Conservation (phyloP, 2,113 vertebrate genomes). For the Nesoenas mayeri region DNA sequence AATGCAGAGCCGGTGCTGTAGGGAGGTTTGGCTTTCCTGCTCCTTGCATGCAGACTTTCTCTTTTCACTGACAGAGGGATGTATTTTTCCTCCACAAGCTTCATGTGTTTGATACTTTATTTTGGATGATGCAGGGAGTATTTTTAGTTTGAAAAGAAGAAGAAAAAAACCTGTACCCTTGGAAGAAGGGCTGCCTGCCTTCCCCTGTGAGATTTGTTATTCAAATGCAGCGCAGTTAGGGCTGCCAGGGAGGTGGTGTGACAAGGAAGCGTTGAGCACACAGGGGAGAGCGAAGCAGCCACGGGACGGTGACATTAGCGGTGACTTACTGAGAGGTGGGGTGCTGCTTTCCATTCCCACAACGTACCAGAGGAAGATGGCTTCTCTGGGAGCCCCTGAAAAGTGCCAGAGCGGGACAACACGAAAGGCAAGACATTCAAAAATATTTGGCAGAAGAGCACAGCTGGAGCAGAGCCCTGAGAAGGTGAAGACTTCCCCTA, state of each 20-base stretch:
- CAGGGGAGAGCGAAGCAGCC: neutral
- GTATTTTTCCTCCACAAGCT: neutral
- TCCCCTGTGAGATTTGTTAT: neutral
- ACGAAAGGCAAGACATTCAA: neutral
- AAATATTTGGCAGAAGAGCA: neutral
- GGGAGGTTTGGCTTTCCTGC: neutral
- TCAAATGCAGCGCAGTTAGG: neutral
- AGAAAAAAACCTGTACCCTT: neutral
- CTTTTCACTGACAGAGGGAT: neutral
- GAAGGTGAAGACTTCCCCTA: neutral
- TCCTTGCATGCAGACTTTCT: neutral
- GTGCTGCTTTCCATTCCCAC: neutral
- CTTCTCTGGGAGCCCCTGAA: neutral
- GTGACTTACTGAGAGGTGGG: neutral
- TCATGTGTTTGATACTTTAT: neutral
- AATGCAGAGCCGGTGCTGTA: rapidly evolving
- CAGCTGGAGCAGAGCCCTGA: neutral
- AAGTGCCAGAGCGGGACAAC: neutral
- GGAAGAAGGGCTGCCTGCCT: neutral
- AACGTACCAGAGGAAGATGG: neutral
- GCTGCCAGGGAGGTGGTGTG: neutral
- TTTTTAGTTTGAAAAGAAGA: slow-evolving; percentile 27
- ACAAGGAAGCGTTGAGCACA: neutral
- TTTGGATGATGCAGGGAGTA: neutral
- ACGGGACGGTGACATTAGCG: rapidly evolving